These are phyloP conservation scores for Agrypnus murinus DNA, from an alignment of 2,888 invertebrate species.

Conservation along the genomic window DNA sequence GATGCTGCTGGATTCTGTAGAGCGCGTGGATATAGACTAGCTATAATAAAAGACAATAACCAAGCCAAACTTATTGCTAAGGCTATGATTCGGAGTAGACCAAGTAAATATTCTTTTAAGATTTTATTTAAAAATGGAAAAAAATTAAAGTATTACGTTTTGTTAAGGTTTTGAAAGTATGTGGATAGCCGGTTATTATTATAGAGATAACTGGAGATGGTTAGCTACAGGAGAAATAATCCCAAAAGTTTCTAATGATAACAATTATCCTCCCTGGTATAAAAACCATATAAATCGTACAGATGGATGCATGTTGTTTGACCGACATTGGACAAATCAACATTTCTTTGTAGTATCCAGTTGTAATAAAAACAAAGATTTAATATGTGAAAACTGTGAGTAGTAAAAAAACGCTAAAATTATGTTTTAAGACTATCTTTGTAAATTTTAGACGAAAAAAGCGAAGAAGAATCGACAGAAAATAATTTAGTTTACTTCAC, in stretches of 20 bases:
- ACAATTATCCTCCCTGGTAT: conserved; percentile 20
- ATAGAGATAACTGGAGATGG: conserved; percentile 16
- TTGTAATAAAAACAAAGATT: not conserved
- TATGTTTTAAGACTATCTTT: not conserved
- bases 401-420: not conserved
- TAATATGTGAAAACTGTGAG: conserved; percentile 26
- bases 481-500: not conserved
- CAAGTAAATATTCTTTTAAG: conserved; percentile 26
- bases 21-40: conserved; percentile 25
- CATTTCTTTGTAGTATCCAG: not conserved
- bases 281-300: conserved; percentile 3
- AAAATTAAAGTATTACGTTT: not conserved
- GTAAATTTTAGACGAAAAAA: not conserved
- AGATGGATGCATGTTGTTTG: conserved; percentile 1
- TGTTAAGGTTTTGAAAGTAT: conserved; percentile 22
- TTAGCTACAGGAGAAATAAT: conserved; percentile 14
- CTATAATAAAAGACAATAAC: conserved; percentile 12
- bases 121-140: not conserved
- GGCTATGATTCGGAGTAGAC: conserved; percentile 33
- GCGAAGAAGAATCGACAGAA: not conserved
- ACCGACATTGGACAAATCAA: not conserved
- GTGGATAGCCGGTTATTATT: conserved; percentile 22
- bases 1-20: conserved; percentile 37
- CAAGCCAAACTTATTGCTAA: not conserved
- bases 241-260: not conserved